A percentile compares a stretch with the other conserved stretches of the same genome.
phyloP scores from a whole-genome alignment of 30 jellyfish, hydroid and myxozoan genomes.

The Chrysaora quinquecirrha region DNA sequence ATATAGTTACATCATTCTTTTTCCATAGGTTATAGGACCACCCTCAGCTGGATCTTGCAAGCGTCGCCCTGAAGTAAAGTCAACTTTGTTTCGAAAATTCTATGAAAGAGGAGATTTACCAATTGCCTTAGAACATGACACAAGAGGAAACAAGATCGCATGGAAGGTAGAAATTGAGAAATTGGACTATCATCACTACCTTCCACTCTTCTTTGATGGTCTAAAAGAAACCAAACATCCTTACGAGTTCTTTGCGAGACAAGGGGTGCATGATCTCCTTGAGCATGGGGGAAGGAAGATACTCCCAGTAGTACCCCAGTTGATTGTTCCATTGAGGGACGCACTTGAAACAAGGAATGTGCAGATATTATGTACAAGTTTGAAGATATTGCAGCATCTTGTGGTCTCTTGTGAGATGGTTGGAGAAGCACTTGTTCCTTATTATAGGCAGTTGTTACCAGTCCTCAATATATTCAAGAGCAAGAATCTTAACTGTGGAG shows the following conservation, averaged over 20 bases:
- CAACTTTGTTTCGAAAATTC: constrained; percentile 85
- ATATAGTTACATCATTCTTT: background rate
- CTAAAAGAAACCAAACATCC: constrained; percentile 90
- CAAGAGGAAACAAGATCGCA: constrained; percentile 93
- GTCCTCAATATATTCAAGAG: constrained; percentile 84
- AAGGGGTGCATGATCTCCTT: constrained; percentile 91
- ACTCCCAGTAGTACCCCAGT: constrained; percentile 92
- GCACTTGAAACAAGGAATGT: constrained; percentile 85
- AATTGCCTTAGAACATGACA: constrained; percentile 94
- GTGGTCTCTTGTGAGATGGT: constrained; percentile 96
- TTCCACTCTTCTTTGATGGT: constrained; percentile 94
- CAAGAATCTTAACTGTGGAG: constrained; percentile 91
- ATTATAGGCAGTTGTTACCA: constrained; percentile 92
- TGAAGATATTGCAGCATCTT: constrained; percentile 86
- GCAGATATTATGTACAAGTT: constrained; percentile 84
- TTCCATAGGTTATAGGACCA: constrained; percentile 86
- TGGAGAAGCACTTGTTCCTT: constrained; percentile 97
- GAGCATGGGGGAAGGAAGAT: constrained; percentile 96
- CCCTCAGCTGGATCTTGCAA: constrained; percentile 95
- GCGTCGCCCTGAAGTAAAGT: constrained; percentile 85
- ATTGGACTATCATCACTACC: constrained; percentile 93
- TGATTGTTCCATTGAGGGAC: constrained; percentile 87
- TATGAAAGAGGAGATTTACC: constrained; percentile 95
- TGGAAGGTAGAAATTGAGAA: constrained; percentile 97
- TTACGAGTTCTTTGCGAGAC: constrained; percentile 93